Base-by-base conservation (phyloP, 2,888 invertebrate species). In the Cacoxenus indagator region DNA sequence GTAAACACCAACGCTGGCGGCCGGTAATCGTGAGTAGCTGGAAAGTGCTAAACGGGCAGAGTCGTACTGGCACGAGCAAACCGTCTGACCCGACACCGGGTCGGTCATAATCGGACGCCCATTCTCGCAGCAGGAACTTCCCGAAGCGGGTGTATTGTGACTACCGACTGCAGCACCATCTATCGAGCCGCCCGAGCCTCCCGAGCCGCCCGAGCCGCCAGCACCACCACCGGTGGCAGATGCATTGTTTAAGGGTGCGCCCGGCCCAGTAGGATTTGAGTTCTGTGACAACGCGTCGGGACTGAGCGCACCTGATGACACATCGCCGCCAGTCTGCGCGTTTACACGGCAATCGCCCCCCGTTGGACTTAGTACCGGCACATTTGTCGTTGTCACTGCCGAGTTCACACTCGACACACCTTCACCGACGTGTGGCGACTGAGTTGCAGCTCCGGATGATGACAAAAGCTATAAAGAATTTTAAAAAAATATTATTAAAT, bases 1-100 rank as follows among this genome's bases (percentile, higher is more conserved):
- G 88, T 96, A 96, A 79, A 95, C 94, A 64, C 93, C 92, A 65
- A 93, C 93, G 46, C 94, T 93, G 64, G 94, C 93, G 77, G 94
- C 92, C 73, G 93, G 92, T 77, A 94, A 90, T 76, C 96, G 91
- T 46, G 95, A 95, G 87, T 96, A 96, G 75, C 93, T 92, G 74
- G 94, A 92, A 74, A 96, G 92, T 65, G 96, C 95, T 76, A 96
- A 91, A 78, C 96, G 90, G 57, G 96, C 95, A 69, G 94, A 93
- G 89, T 96, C 96, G 89, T 96, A 96, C 88, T 96, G 96, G 89
- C 97, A 97, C 80, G 96, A 96, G 89, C 96, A 97, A 81, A 97
- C 95, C 67, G 95, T 94, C 89, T 96, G 96, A 43, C 96, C 96
- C 74, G 96, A 95, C 71, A 96, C 94, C 9, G 96, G 96, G 89